Base-by-base conservation (phyloP, 2,888 invertebrate species). In the Protophormia terraenovae region DNA sequence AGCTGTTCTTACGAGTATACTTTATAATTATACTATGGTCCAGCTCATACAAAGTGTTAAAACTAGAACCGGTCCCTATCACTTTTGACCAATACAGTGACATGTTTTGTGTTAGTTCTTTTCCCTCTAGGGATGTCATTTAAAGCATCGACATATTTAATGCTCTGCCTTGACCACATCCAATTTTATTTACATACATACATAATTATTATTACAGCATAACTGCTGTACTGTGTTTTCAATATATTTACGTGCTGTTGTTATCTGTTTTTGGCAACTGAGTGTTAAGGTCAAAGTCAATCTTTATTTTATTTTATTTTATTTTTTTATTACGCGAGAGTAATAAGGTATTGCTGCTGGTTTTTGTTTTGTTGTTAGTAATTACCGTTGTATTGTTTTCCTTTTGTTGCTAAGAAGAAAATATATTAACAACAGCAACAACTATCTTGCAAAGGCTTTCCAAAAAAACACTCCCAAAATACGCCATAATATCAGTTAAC, bases 271-370 rank as follows among this genome's bases (percentile, higher is more conserved):
- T 82, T 84, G 79, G 78, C 80, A 82, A 82, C 38, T 73, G 45
- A 86, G 82, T 84, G 86, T 87, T 87, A 87, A 86, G 87, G 87
- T 87, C 87, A 87, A 87, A 91, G 90, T 90, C 91, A 90, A 50
- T 62, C 62, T 50, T 47, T 88, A 87, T 88, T 90, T 89, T 87
- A 66, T 67, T 22, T 7, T 64, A 12, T 41, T 71, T 76, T 55
- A 53, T 75, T 19, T 71, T 58, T 32, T 24, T 24, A 6, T 55
- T 14, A 8, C 5, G 32, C 50, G 38, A 50, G 14, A 10, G 38
- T 50, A 27, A 64, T 38, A 73, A 38, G 53, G 41, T 62, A 66
- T 45, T 64, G 10, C 45, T 55, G 22, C 22, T 32, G 60, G 1
- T 41, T 22, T 24, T 19, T 76, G 50, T 67, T 3, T 24, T 66